A percentile compares a stretch with the other conserved stretches of the same genome.
phyloP scores from a whole-genome alignment of 2,797 vertebrate species.

The Cheirogaleus major region DNA sequence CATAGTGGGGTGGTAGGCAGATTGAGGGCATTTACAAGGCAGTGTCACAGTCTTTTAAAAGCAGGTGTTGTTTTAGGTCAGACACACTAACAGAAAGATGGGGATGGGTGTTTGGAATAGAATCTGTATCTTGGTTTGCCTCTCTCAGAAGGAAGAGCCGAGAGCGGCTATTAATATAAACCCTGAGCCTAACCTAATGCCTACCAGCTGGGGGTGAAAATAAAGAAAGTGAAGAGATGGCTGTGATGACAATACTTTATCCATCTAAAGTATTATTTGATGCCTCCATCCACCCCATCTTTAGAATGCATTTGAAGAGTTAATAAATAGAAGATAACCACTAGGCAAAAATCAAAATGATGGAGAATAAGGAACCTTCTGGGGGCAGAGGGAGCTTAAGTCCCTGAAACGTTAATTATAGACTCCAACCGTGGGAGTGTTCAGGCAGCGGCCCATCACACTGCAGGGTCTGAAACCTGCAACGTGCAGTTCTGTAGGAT shows the following conservation, averaged over 20 bases:
- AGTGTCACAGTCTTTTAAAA: neutral
- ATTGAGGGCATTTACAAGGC: neutral
- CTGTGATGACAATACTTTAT: neutral
- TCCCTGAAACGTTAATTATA: neutral
- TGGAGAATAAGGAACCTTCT: neutral
- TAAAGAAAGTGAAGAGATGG: neutral
- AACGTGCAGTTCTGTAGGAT: neutral
- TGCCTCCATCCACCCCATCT: neutral
- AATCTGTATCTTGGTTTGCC: neutral
- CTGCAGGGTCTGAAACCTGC: slow-evolving; percentile 2
- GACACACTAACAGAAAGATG: neutral
- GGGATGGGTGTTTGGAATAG: neutral
- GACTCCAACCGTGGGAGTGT: neutral
- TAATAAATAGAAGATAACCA: neutral
- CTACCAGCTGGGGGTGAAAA: neutral
- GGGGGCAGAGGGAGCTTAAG: neutral
- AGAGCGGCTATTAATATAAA: fast-evolving
- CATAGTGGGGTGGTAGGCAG: neutral
- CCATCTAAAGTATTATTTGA: neutral
- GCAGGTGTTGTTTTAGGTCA: neutral
- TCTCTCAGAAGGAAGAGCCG: neutral
- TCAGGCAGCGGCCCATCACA: neutral
- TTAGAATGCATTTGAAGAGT: neutral
- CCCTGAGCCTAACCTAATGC: neutral
- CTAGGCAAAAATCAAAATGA: slow-evolving; percentile 1